Percentiles rank a stretch among this genome's conserved stretches.
Evolutionary conservation across 2,113 vertebrate species (phyloP).

Genomic region (Aphelocoma coerulescens): DNA sequence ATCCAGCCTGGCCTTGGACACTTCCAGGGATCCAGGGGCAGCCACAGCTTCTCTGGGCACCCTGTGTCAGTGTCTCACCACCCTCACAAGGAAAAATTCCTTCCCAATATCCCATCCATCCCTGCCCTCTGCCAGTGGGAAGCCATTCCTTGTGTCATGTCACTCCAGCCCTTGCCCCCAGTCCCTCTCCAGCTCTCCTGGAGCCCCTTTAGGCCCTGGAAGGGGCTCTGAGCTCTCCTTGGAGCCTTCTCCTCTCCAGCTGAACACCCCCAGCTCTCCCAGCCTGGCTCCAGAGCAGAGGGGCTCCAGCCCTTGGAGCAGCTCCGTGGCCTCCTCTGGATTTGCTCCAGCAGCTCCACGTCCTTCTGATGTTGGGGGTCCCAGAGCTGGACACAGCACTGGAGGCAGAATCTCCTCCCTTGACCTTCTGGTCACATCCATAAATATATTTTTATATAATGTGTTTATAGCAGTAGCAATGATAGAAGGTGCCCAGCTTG

Average conservation of each 20-base stretch:
- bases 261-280: neutral
- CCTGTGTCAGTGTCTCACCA: accelerated
- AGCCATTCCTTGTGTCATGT: neutral
- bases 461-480: neutral
- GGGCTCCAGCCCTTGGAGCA: neutral
- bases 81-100: accelerated
- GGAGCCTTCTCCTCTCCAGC: neutral
- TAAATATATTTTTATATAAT: neutral
- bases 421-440: neutral
- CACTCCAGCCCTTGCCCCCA: neutral
- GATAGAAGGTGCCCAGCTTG: neutral
- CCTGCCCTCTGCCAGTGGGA: neutral
- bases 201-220: neutral
- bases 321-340: neutral
- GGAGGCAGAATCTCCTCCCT: neutral
- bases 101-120: accelerated
- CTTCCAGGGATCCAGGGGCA: neutral
- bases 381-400: neutral
- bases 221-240: neutral
- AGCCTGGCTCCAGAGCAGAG: neutral
- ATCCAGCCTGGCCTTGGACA: neutral
- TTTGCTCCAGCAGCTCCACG: neutral
- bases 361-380: neutral
- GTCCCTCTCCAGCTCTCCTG: neutral
- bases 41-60: neutral